Evolutionary conservation across 2,113 vertebrate genomes (phyloP).

Genomic region (Tetrax tetrax): DNA sequence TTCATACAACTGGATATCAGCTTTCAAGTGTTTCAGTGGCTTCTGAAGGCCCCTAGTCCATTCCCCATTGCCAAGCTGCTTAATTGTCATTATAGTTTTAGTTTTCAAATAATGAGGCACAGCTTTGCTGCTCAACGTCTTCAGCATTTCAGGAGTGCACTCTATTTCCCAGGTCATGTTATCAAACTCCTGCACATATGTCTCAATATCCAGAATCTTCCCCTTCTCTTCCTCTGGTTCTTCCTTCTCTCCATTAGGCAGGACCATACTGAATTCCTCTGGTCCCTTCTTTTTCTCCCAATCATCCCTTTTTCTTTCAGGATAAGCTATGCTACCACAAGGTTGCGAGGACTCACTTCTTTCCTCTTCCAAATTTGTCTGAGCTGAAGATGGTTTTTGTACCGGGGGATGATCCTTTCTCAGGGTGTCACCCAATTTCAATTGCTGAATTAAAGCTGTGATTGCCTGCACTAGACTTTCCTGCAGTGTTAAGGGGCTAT

Average conservation of each 20-base stretch:
- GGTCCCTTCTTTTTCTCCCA: background rate
- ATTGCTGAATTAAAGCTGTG: slow-evolving; percentile 64
- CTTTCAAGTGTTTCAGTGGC: slow-evolving; percentile 75
- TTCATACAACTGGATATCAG: slow-evolving; percentile 80
- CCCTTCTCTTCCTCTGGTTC: slow-evolving; percentile 3
- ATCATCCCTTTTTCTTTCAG: background rate
- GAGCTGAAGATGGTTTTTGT: background rate
- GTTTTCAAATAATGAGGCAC: slow-evolving; percentile 75
- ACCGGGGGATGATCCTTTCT: background rate
- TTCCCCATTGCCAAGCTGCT: slow-evolving; percentile 80
- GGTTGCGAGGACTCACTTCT: background rate
- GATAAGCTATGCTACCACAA: background rate
- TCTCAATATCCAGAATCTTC: slow-evolving; percentile 56
- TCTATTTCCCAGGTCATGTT: slow-evolving; percentile 87
- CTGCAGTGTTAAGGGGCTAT: slow-evolving; percentile 43
- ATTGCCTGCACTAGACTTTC: slow-evolving; percentile 73
- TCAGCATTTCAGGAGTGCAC: slow-evolving; percentile 79
- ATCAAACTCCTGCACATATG: slow-evolving; percentile 76
- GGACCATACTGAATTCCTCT: background rate
- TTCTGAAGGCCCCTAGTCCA: slow-evolving; percentile 78
- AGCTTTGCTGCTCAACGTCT: slow-evolving; percentile 76
- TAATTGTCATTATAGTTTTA: slow-evolving; percentile 76
- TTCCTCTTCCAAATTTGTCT: background rate
- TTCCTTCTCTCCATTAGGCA: background rate
- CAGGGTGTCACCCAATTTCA: slow-evolving; percentile 1